Base-by-base conservation (phyloP, 1,140 invertebrate species). In the Panagrolaimus sp. region DNA sequence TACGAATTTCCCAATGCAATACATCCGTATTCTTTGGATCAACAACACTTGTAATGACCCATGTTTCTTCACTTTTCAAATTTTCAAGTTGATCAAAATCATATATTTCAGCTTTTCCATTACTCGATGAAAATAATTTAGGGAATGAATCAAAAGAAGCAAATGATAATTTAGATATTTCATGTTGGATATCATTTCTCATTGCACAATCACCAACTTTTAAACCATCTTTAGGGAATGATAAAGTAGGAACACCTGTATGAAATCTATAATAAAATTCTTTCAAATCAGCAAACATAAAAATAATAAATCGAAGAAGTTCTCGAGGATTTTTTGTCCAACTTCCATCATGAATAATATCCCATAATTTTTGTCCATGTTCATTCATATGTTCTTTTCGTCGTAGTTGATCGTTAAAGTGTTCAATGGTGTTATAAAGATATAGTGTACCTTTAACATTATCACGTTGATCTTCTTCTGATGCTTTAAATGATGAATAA, bases 211-310 rank as follows among this genome's bases (percentile, higher is more conserved):
- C 31, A 38, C 31, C 31, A 38, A 38, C 31, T 38, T 38, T 38
- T 38, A 38, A 38, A 7, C 31, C 31, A 38, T 38, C 31, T 38
- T 38, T 38, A 4, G 51, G 51, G 51, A 25, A 57, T 20, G 13
- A 57, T 16, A 20, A 4, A 20, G 51, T 25, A 20, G 51, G 51
- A 8, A 57, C 51, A 16, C 14, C 11, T 5, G 51, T 57, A 20
- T 25, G 27, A 57, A 57, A 20, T 25, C 27, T n/a, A 8, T 57
- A 57, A 27, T 57, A 25, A 27, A 57, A 57, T 20, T 57, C 9
- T 20, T 57, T 57, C 1, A 57, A 16, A 57, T 57, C 51, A 27
- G 51, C 51, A 23, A 25, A 57, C 51, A 57, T 57, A 1, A 57
- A 25, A 57, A 57, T 9, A 11, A 27, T 25, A 57, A 57, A 57